phyloP scores from a whole-genome alignment of 2,888 invertebrate species.

The Eupithecia inturbata region DNA sequence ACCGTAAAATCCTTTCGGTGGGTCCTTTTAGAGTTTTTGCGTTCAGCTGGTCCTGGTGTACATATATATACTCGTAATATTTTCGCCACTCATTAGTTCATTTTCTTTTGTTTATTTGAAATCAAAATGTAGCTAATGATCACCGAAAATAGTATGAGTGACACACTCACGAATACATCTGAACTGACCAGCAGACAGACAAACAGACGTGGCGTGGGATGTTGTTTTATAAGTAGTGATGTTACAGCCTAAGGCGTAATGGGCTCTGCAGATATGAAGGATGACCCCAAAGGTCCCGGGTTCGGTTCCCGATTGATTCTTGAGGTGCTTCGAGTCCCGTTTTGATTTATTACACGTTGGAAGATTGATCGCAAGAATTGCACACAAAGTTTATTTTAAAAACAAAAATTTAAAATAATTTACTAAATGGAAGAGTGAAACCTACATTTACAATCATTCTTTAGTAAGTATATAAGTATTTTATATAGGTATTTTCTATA shows the following conservation, averaged over 20 bases:
- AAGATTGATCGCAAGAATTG: neutral
- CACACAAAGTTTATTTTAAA: neutral
- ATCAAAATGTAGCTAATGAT: no score
- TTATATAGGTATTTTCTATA: no score
- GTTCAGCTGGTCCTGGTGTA: no score
- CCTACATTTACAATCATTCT: neutral
- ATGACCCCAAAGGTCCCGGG: conserved; percentile 27
- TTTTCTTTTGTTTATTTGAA: no score
- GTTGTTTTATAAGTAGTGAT: neutral
- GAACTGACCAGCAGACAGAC: neutral
- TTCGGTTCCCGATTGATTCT: conserved; percentile 31
- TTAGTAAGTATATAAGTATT: neutral
- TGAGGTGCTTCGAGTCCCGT: conserved; percentile 23
- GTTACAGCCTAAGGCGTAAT: conserved; percentile 25
- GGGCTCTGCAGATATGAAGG: conserved; percentile 19
- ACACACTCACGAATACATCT: no score
- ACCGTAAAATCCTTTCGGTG: no score
- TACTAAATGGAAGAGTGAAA: no score
- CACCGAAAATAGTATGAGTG: no score
- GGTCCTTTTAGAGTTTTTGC: no score
- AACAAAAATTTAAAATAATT: neutral
- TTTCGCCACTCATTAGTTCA: no score
- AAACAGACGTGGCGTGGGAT: neutral
- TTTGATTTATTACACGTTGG: conserved; percentile 11
- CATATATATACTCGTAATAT: no score